Evolutionary conservation across 2,888 invertebrate species (phyloP).

Genomic region (Mythimna vitellina): DNA sequence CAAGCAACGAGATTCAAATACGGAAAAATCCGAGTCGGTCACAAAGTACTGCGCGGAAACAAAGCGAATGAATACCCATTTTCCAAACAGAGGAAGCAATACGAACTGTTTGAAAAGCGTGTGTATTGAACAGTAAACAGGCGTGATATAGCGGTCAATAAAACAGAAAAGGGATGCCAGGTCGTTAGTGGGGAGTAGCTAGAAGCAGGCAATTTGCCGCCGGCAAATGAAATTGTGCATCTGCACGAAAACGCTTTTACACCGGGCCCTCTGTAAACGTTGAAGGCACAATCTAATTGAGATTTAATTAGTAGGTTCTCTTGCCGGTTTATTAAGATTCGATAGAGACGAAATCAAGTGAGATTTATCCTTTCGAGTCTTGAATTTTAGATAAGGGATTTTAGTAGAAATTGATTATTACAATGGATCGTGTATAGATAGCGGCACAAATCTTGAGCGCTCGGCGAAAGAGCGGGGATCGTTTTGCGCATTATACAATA

Average conservation of each 20-base stretch:
- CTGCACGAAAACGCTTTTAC: conserved; percentile 61
- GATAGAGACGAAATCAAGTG: conserved; percentile 13
- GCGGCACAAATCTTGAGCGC: too few relatives aligned
- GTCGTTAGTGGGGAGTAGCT: conserved; percentile 53
- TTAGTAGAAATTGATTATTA: neutral
- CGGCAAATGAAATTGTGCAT: conserved; percentile 62
- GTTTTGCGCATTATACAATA: too few relatives aligned
- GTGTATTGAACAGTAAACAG: conserved; percentile 38
- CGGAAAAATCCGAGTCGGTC: neutral
- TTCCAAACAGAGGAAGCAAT: conserved; percentile 4
- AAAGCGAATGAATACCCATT: conserved; percentile 4
- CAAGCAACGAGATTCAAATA: conserved; percentile 3
- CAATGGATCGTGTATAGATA: neutral
- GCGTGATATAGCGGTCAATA: conserved; percentile 56
- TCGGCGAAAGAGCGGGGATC: too few relatives aligned
- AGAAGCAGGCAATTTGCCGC: conserved; percentile 61
- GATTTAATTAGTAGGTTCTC: conserved; percentile 51
- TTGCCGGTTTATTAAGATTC: conserved; percentile 15
- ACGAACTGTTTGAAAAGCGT: conserved; percentile 26
- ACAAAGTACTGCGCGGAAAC: neutral
- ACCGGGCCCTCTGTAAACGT: conserved; percentile 36
- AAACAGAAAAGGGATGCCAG: conserved; percentile 55
- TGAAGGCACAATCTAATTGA: conserved; percentile 45
- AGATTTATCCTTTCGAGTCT: conserved; percentile 4
- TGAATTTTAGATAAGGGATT: neutral